A percentile compares a stretch with the other conserved stretches of the same genome.
phyloP scores from a whole-genome alignment of 2,797 vertebrate genomes.

The Gallinago stenura region DNA sequence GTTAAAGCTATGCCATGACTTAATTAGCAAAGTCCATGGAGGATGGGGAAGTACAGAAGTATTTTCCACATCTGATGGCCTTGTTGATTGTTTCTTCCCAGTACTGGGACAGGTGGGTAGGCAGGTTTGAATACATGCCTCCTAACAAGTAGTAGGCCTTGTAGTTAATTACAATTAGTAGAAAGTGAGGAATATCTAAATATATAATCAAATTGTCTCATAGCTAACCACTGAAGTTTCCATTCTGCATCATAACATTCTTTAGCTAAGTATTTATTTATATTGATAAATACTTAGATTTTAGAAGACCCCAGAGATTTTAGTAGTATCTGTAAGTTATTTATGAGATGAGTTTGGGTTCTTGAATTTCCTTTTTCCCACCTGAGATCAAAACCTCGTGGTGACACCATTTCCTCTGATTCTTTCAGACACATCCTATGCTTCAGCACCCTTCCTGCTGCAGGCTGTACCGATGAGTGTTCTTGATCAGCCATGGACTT shows the following conservation, averaged over 20 bases:
- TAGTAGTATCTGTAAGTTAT: background rate
- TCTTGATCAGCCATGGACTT: background rate
- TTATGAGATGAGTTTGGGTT: background rate
- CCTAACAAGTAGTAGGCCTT: background rate
- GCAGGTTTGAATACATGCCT: background rate
- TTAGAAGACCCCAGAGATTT: slow-evolving; percentile 6
- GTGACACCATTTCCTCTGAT: slow-evolving; percentile 46
- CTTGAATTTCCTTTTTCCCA: slow-evolving; percentile 18
- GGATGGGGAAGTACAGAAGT: background rate
- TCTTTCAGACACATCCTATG: background rate
- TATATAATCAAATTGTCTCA: background rate
- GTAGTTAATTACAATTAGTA: background rate
- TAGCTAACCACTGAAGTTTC: background rate
- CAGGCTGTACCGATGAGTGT: background rate
- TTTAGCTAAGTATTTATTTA: background rate
- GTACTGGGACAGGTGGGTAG: background rate
- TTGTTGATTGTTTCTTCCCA: background rate
- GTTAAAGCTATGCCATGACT: background rate
- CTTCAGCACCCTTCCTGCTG: slow-evolving; percentile 40
- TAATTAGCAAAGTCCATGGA: background rate
- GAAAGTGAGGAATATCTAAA: background rate
- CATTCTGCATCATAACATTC: background rate
- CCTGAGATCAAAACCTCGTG: slow-evolving; percentile 28
- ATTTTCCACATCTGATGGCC: background rate
- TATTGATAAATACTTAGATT: background rate